These are phyloP conservation scores for Yasuhikotakia modesta DNA, from an alignment of 2,797 vertebrate genomes.

Conservation along the genomic window DNA sequence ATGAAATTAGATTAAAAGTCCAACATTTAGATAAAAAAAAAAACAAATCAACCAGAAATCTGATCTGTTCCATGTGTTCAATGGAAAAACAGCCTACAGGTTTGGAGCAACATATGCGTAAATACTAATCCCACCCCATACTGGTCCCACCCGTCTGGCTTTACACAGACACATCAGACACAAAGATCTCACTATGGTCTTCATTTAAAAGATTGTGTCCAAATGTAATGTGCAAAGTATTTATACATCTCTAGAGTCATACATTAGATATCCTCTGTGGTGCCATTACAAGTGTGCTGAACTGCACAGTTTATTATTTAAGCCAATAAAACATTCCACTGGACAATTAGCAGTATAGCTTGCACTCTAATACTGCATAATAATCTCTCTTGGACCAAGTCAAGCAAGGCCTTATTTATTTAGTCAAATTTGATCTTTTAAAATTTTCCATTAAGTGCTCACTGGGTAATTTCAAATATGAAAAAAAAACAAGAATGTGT, in stretches of 20 bases:
- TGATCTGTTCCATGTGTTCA: background rate
- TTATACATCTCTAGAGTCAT: slow-evolving; percentile 17
- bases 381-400: background rate
- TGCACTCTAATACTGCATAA: background rate
- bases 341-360: background rate
- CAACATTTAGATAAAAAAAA: too few species aligned
- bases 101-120: too few species aligned
- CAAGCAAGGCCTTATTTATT: background rate
- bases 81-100: background rate
- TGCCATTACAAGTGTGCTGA: slow-evolving; percentile 42
- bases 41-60: too few species aligned
- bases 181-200: background rate
- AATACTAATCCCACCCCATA: too few species aligned
- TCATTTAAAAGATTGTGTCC: background rate
- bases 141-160: background rate
- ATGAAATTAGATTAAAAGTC: background rate
- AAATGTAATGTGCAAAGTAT: slow-evolving; percentile 1
- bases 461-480: background rate
- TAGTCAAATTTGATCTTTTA: too few species aligned
- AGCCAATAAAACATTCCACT: slow-evolving; percentile 2
- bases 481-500: background rate
- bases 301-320: slow-evolving; percentile 1
- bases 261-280: slow-evolving; percentile 21
- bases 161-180: background rate
- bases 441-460: too few species aligned